Evolutionary conservation across 1,140 invertebrate species (phyloP).

Genomic region (Ericerus pela): DNA sequence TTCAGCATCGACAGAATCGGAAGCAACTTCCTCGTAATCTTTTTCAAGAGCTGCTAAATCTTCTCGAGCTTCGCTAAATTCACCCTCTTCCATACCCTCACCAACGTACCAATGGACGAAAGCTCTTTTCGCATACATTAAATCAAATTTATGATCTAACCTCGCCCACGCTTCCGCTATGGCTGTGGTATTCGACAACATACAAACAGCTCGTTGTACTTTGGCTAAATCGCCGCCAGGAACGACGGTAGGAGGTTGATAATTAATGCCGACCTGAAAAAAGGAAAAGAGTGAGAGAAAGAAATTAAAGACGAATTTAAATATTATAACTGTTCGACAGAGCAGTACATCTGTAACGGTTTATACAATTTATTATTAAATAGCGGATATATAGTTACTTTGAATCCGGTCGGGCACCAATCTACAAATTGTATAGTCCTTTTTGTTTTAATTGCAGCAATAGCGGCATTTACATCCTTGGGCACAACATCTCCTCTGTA

Average conservation of each 20-base stretch:
- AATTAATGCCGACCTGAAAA: conserved; percentile 55
- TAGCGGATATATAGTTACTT: conserved; percentile 25
- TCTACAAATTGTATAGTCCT: conserved; percentile 45
- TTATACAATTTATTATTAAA: neutral
- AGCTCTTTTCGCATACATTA: conserved; percentile 64
- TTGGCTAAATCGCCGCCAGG: conserved; percentile 68
- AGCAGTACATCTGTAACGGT: neutral
- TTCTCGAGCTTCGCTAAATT: conserved; percentile 59
- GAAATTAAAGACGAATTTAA: neutral
- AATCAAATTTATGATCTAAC: conserved; percentile 58
- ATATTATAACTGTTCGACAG: neutral
- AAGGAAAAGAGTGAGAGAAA: conserved; percentile 35
- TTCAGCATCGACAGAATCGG: conserved; percentile 48
- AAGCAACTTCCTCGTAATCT: conserved; percentile 46
- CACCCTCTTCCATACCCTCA: conserved; percentile 62
- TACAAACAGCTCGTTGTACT: conserved; percentile 67
- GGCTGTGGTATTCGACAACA: conserved; percentile 48
- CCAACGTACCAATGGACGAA: conserved; percentile 64
- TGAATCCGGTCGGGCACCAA: conserved; percentile 81
- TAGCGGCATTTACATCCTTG: conserved; percentile 68
- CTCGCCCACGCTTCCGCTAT: conserved; percentile 67
- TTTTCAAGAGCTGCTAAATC: conserved; percentile 54
- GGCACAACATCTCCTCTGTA: conserved; percentile 50
- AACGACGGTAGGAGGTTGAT: conserved; percentile 66
- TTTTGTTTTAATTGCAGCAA: conserved; percentile 62